phyloP scores from a whole-genome alignment of 2,888 invertebrate species.

The Zaprionus obscuricornis region DNA sequence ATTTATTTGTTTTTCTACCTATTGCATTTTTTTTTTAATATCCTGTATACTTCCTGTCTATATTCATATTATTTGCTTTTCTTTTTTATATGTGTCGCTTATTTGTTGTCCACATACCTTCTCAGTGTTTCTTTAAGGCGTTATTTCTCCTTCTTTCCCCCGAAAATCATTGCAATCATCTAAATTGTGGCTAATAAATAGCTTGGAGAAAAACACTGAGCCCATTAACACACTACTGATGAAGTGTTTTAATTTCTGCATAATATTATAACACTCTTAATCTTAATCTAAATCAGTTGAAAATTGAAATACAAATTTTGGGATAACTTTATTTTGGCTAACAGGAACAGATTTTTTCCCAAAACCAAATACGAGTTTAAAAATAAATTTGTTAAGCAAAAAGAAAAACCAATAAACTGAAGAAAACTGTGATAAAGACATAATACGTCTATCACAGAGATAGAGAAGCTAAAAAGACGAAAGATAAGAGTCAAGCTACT shows the following conservation, averaged over 20 bases:
- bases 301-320: constrained; percentile 38
- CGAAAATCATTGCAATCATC: constrained; percentile 55
- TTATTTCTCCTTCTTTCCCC: too few species aligned
- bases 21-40: too few species aligned
- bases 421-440: constrained; percentile 63
- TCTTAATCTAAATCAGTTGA: constrained; percentile 52
- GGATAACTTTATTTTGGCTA: constrained; percentile 49
- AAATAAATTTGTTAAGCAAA: constrained; percentile 43
- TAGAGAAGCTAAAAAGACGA: constrained; percentile 9
- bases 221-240: constrained; percentile 64
- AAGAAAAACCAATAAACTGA: constrained; percentile 20
- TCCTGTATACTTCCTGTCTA: too few species aligned
- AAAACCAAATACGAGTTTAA: constrained; percentile 15
- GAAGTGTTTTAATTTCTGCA: constrained; percentile 65
- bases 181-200: constrained; percentile 37
- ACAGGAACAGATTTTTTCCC: neutral
- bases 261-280: constrained; percentile 52
- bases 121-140: too few species aligned
- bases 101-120: too few species aligned
- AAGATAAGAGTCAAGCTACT: constrained; percentile 32
- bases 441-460: constrained; percentile 44
- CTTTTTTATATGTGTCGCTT: too few species aligned
- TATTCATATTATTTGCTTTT: too few species aligned
- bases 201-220: constrained; percentile 12
- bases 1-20: too few species aligned